These are phyloP conservation scores for Orchesella flavescens DNA, from an alignment of 2,888 invertebrate species.

Conservation along the genomic window DNA sequence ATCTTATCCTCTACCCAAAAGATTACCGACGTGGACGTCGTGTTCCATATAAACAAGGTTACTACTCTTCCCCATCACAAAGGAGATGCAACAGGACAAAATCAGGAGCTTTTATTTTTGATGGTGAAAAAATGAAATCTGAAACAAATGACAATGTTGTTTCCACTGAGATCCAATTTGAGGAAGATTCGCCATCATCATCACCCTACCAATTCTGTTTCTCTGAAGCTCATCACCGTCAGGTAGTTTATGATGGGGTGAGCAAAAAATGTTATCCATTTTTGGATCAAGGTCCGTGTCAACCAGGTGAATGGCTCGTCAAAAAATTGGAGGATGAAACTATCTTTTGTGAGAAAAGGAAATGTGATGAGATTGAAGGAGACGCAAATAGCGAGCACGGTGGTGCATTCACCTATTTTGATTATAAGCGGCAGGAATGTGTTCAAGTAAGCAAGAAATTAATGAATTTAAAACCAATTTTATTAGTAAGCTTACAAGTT, in stretches of 20 bases:
- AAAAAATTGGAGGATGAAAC: conserved; percentile 10
- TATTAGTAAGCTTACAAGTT: no score
- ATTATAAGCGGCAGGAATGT: conserved; percentile 45
- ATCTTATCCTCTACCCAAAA: neutral
- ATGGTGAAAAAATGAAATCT: neutral
- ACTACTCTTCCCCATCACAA: neutral
- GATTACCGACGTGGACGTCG: neutral
- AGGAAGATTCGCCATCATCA: neutral
- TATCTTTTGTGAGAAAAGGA: conserved; percentile 36
- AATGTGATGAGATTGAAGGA: conserved; percentile 14
- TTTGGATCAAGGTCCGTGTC: conserved; percentile 43
- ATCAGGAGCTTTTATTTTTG: neutral
- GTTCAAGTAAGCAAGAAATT: conserved; percentile 8
- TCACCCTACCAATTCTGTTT: conserved; percentile 30
- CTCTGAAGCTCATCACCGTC: conserved; percentile 14
- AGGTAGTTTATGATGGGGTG: conserved; percentile 33
- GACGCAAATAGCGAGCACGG: neutral
- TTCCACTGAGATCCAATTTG: neutral
- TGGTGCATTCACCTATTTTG: conserved; percentile 45
- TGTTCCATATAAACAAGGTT: neutral
- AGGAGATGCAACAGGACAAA: neutral
- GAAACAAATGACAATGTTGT: neutral
- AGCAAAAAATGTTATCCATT: conserved; percentile 39
- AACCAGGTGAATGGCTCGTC: conserved; percentile 38
- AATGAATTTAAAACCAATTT: neutral